Evolutionary conservation across 2,797 vertebrate genomes (phyloP).

Genomic region (Steatocranus sp.): DNA sequence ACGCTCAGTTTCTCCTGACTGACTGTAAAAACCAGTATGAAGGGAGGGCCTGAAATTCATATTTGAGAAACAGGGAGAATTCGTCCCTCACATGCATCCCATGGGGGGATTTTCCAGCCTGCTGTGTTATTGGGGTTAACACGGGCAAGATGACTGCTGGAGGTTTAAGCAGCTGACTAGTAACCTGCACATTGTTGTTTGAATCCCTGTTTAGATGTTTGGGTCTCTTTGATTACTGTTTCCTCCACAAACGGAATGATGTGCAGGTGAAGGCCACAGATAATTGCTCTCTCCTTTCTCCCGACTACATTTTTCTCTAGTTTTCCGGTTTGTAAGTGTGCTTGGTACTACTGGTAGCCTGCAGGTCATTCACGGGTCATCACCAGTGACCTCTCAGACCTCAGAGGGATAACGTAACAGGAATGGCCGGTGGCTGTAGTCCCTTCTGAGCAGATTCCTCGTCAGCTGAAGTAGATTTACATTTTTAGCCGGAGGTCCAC

Average conservation of each 20-base stretch:
- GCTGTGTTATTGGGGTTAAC: not conserved
- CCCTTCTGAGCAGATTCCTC: not conserved
- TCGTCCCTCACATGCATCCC: not conserved
- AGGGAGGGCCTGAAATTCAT: not conserved
- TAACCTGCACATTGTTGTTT: not conserved
- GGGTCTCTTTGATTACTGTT: not conserved
- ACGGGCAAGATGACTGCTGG: not conserved
- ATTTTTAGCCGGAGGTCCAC: not conserved
- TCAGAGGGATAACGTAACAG: not conserved
- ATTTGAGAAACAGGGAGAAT: not conserved
- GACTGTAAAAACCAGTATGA: not conserved
- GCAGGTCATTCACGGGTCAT: not conserved
- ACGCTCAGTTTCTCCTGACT: not conserved
- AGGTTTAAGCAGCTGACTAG: not conserved
- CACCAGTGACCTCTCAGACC: not conserved
- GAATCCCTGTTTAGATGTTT: not conserved
- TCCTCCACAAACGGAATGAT: not conserved
- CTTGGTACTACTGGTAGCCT: not conserved
- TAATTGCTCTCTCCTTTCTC: not conserved
- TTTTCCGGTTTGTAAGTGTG: not conserved
- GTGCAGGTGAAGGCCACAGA: not conserved
- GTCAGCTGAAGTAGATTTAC: not conserved
- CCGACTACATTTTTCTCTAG: not conserved
- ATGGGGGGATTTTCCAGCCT: rapidly evolving
- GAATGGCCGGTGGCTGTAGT: rapidly evolving